Evolutionary conservation across 2,888 invertebrate species (phyloP).

Genomic region (Patella pellucida): DNA sequence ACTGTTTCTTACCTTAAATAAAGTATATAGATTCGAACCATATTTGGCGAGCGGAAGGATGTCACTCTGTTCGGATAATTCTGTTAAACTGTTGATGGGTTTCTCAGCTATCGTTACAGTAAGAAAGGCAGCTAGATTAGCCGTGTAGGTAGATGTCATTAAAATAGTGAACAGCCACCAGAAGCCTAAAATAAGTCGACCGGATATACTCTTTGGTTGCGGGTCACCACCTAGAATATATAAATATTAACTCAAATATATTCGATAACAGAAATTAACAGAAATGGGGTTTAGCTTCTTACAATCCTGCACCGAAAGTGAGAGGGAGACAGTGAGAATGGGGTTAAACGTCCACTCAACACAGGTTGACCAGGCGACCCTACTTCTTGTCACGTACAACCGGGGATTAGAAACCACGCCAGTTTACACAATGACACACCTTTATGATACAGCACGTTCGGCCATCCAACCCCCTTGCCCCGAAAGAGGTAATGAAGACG

Average conservation of each 20-base stretch:
- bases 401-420: too few relatives aligned
- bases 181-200: conserved; percentile 40
- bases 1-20: conserved; percentile 35
- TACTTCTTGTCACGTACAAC: too few relatives aligned
- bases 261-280: too few relatives aligned
- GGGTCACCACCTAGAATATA: conserved; percentile 33
- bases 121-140: conserved; percentile 49
- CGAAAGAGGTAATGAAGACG: too few relatives aligned
- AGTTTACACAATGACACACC: too few relatives aligned
- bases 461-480: too few relatives aligned
- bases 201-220: conserved; percentile 37
- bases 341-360: too few relatives aligned
- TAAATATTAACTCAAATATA: not conserved
- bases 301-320: too few relatives aligned
- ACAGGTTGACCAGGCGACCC: too few relatives aligned
- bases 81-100: conserved; percentile 40
- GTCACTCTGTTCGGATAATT: conserved; percentile 37
- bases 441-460: too few relatives aligned
- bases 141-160: conserved; percentile 47
- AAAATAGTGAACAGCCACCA: conserved; percentile 51
- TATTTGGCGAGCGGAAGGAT: conserved; percentile 40
- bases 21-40: conserved; percentile 38
- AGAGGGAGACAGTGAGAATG: too few relatives aligned
- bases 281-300: not conserved
- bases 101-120: conserved; percentile 41